Evolutionary conservation across 2,797 vertebrate species (phyloP), one percentile per base, ranked within the genome.

Genomic region (Oreochromis grahami): DNA sequence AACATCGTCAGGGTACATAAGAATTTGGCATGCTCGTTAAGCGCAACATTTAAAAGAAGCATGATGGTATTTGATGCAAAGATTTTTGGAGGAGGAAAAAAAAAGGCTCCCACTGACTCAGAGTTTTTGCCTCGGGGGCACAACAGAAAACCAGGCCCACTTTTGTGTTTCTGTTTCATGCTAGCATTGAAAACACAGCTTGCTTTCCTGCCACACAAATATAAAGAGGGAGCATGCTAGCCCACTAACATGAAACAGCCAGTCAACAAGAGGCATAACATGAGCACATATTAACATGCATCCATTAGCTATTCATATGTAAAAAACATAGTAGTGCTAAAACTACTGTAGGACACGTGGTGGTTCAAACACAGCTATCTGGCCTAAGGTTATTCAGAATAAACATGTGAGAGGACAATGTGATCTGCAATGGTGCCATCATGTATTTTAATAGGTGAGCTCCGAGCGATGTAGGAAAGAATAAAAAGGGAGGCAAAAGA

Each of bases 141-240:
- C 24, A 85, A 83, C 86, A 90, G 48, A 89, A 89, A 82, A 87
- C 86, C 89, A 90, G 86, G 80, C 82, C 48, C 32, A 50, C 81
- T 72, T 83, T 58, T 88, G 72, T 84, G 87, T 88, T 55, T 90
- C 60, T 82, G 82, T 90, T 87, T 91, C 87, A 90, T 84, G 89
- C 81, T 88, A 84, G 78, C 80, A 78, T 82, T 80, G 80, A 88
- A 90, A 81, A 80, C 83, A 81, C 70, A 87, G 78, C 80, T 81
- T 77, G 77, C 88, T 90, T 63, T 95, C 58, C 86, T 89, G 91
- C 78, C 82, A 80, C 52, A 78, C 77, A 77, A 68, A 84, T 65
- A 81, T 87, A 91, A 93, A 88, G 70, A 90, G 89, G 88, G 78
- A 83, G 58, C 84, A 84, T 80, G 88, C 84, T 84, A 92, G 86